Percentiles rank a stretch among this genome's conserved stretches.
phyloP scores from a whole-genome alignment of 1,140 invertebrate species.

The Macrobrachium nipponense region DNA sequence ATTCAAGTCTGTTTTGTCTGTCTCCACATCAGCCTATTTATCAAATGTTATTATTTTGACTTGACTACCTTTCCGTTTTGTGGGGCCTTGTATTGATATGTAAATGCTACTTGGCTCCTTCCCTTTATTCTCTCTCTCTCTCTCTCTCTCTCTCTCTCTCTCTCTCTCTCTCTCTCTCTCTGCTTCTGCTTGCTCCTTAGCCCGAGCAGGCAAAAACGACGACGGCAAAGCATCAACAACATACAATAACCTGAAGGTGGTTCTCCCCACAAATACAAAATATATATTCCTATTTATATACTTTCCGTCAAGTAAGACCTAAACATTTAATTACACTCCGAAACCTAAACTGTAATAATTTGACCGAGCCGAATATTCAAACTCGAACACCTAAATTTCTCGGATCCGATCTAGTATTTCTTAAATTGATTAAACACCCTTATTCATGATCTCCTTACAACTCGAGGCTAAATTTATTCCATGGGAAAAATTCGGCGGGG shows the following conservation, averaged over 20 bases:
- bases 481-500: slow-evolving; percentile 53
- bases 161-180: not conserved
- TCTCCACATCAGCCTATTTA: no score
- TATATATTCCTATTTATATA: no score
- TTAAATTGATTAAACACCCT: slow-evolving; percentile 57
- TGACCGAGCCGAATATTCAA: slow-evolving; percentile 18
- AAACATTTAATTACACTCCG: slow-evolving; percentile 3
- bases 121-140: slow-evolving; percentile 2
- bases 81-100: no score
- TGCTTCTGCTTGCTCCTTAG: not conserved
- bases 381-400: slow-evolving; percentile 47
- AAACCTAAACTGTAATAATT: slow-evolving; percentile 15
- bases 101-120: not conserved
- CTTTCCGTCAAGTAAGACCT: no score
- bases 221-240: no score
- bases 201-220: no score
- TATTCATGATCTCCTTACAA: slow-evolving; percentile 60
- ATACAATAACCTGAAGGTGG: no score
- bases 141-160: slow-evolving; percentile 35
- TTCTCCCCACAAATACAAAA: no score
- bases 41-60: no score
- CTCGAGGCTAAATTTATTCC: slow-evolving; percentile 46
- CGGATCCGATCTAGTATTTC: slow-evolving; percentile 46
- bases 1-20: no score
- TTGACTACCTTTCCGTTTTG: no score